phyloP scores from a whole-genome alignment of 2,113 vertebrate genomes.

The Larimichthys crocea region DNA sequence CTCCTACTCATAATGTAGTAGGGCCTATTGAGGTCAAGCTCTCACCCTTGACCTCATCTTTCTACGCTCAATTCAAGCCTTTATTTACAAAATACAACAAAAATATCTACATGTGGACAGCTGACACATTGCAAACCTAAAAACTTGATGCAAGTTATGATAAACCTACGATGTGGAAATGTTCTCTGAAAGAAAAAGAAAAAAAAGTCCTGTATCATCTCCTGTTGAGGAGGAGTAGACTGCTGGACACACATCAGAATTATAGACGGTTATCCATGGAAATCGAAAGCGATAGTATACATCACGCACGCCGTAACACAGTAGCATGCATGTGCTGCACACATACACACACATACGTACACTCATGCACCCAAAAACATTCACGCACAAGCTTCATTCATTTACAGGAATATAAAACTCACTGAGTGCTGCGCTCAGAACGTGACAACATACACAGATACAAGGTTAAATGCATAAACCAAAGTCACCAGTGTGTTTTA shows the following conservation, averaged over 20 bases:
- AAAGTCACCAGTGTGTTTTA: conserved; percentile 72
- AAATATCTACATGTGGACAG: conserved; percentile 93
- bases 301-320: conserved; percentile 62
- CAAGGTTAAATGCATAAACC: conserved; percentile 75
- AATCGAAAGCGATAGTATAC: conserved; percentile 52
- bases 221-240: conserved; percentile 35
- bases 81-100: conserved; percentile 96
- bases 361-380: conserved; percentile 36
- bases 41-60: conserved; percentile 77
- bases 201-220: conserved; percentile 12
- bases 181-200: conserved; percentile 77
- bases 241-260: conserved; percentile 48
- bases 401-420: conserved; percentile 69
- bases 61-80: conserved; percentile 81
- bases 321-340: conserved; percentile 75
- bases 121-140: conserved; percentile 90
- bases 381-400: conserved; percentile 60
- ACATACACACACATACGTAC: conserved; percentile 31
- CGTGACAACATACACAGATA: conserved; percentile 68
- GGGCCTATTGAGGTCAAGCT: conserved; percentile 36
- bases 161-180: conserved; percentile 91
- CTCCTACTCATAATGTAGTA: conserved; percentile 44
- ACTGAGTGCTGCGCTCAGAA: conserved; percentile 62
- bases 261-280: conserved; percentile 42
- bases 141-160: conserved; percentile 99